These are phyloP conservation scores for Spatulosminthurus flaviceps DNA, from an alignment of 2,888 invertebrate genomes.

Conservation along the genomic window DNA sequence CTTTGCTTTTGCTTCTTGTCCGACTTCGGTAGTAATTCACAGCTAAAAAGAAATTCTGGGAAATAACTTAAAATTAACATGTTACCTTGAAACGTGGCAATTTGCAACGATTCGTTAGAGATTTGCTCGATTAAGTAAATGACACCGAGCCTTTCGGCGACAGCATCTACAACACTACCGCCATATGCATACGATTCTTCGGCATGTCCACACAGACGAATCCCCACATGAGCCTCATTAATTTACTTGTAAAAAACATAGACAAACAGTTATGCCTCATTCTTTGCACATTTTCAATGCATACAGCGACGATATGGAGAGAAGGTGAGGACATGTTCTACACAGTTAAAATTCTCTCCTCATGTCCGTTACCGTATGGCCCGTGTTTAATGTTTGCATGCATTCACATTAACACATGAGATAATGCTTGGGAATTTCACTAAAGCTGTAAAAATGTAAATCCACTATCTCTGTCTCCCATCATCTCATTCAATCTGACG, in stretches of 20 bases:
- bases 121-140: slow-evolving; percentile 20
- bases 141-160: not conserved
- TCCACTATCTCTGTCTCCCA: not conserved
- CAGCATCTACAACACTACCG: not conserved
- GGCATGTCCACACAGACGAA: too few relatives aligned
- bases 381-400: not conserved
- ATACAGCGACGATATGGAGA: not conserved
- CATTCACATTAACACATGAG: not conserved
- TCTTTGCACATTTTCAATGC: too few relatives aligned
- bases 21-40: not conserved
- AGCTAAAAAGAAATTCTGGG: not conserved
- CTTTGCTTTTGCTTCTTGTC: too few relatives aligned
- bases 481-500: slow-evolving; percentile 7
- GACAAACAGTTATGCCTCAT: not conserved
- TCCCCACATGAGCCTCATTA: slow-evolving; percentile 18
- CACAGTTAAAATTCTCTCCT: not conserved
- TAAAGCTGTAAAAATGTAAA: slow-evolving; percentile 15
- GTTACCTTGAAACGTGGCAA: slow-evolving; percentile 10
- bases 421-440: slow-evolving; percentile 4
- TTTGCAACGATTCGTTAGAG: slow-evolving; percentile 25
- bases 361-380: not conserved
- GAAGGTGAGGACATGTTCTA: not conserved
- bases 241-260: slow-evolving; percentile 12
- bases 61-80: slow-evolving; percentile 19
- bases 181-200: too few relatives aligned